Evolutionary conservation across 2,888 invertebrate genomes (phyloP).

Genomic region (Pheosia gnoma): DNA sequence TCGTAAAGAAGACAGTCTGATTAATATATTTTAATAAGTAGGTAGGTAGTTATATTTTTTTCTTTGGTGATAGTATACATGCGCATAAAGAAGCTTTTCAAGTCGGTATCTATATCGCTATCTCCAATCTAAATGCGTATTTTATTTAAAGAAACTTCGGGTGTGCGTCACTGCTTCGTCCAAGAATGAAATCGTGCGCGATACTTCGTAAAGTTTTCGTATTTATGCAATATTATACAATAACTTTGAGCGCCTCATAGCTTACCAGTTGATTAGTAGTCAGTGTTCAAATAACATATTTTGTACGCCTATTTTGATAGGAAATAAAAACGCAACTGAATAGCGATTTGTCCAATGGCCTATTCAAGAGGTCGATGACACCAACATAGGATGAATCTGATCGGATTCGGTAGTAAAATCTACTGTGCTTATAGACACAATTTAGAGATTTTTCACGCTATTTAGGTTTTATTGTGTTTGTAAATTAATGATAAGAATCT

Average conservation of each 20-base stretch:
- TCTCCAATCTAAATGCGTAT: too few relatives aligned
- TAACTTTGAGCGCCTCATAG: slow-evolving; percentile 9
- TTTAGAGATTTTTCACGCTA: slow-evolving; percentile 13
- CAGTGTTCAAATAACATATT: slow-evolving; percentile 11
- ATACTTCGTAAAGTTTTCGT: slow-evolving; percentile 17
- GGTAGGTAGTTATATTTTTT: too few relatives aligned
- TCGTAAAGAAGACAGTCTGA: background rate
- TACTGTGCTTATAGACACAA: slow-evolving; percentile 31
- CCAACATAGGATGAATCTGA: slow-evolving; percentile 22
- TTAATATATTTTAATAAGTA: too few relatives aligned
- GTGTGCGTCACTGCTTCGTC: background rate
- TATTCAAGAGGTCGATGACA: slow-evolving; percentile 36
- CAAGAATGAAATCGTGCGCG: slow-evolving; percentile 17
- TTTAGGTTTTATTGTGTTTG: slow-evolving; percentile 18
- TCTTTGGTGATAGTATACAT: too few relatives aligned
- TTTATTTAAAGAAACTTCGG: too few relatives aligned
- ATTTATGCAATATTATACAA: slow-evolving; percentile 5
- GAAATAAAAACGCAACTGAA: slow-evolving; percentile 18
- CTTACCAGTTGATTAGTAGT: slow-evolving; percentile 14
- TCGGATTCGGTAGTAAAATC: slow-evolving; percentile 38
- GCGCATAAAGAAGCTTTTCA: too few relatives aligned
- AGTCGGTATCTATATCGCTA: too few relatives aligned
- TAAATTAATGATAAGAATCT: slow-evolving; percentile 7
- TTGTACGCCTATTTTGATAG: slow-evolving; percentile 11
- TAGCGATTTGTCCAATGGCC: slow-evolving; percentile 20